Percentiles rank a stretch among this genome's conserved stretches.
Conservation (phyloP, 35 echinoderm and acorn worm genomes). For the Lytechinus pictus region DNA sequence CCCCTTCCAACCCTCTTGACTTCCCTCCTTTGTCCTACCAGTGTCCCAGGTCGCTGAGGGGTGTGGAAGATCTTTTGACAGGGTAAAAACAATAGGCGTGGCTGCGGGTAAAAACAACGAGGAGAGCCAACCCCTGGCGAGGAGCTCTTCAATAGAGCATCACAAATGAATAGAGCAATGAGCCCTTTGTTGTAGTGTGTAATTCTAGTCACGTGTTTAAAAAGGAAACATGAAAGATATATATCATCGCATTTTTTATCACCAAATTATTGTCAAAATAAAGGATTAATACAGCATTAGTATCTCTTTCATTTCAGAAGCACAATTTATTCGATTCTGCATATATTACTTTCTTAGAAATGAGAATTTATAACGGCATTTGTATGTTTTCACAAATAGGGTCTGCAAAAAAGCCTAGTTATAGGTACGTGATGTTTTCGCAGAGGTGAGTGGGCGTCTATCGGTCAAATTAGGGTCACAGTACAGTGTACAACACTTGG, state of each 20-base stretch:
- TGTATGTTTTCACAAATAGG: background rate
- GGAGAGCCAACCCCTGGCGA: slow-evolving; percentile 36
- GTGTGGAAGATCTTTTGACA: background rate
- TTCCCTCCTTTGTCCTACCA: background rate
- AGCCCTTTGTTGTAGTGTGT: background rate
- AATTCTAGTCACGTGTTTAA: background rate
- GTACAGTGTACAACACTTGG: background rate
- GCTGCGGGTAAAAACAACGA: slow-evolving; percentile 5
- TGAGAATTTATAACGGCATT: background rate
- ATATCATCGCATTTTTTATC: background rate
- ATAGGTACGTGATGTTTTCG: background rate
- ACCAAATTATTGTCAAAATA: background rate
- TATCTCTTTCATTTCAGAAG: background rate
- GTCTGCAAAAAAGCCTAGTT: background rate
- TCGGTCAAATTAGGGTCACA: background rate
- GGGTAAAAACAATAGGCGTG: slow-evolving; percentile 47
- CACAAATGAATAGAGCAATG: background rate
- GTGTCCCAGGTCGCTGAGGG: background rate
- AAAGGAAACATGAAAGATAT: background rate
- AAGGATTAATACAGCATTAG: background rate
- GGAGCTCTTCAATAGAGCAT: background rate
- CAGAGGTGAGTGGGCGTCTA: slow-evolving; percentile 1
- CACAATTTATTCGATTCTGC: background rate
- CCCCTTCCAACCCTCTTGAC: background rate
- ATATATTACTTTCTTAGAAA: background rate